Percentiles rank a stretch among this genome's conserved stretches.
phyloP scores from a whole-genome alignment of 1,140 invertebrate species.

The Plectus sambesii region DNA sequence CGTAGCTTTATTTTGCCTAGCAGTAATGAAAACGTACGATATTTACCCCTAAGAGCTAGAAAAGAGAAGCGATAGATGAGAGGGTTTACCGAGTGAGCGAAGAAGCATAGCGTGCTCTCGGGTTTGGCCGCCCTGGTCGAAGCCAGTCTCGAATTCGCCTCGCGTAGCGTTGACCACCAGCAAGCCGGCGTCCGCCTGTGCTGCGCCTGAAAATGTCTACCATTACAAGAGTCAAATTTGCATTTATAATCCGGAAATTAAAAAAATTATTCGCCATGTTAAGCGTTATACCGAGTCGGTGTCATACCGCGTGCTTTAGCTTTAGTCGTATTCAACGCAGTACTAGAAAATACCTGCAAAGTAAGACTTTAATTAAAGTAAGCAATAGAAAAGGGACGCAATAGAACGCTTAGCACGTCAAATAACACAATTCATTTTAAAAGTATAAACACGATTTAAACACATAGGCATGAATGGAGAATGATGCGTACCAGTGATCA shows the following conservation, averaged over 20 bases:
- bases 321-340: slow-evolving; percentile 3
- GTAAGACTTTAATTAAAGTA: background rate
- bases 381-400: background rate
- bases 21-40: no score
- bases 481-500: slow-evolving; percentile 88
- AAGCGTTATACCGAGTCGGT: no score
- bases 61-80: slow-evolving; percentile 8
- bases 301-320: no score
- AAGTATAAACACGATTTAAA: no score
- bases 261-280: no score
- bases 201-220: slow-evolving; percentile 63
- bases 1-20: no score
- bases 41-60: no score
- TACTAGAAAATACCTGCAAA: background rate
- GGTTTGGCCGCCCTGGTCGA: slow-evolving; percentile 92
- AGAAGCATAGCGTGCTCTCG: slow-evolving; percentile 88
- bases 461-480: no score
- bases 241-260: no score
- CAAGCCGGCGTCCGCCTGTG: slow-evolving; percentile 89
- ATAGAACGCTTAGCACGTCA: background rate
- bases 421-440: no score
- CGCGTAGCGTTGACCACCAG: slow-evolving; percentile 82
- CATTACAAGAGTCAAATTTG: no score
- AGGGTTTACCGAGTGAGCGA: slow-evolving; percentile 63
- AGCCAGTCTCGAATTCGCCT: slow-evolving; percentile 97